These are phyloP conservation scores for Musca vetustissima DNA, from an alignment of 1,140 invertebrate genomes.

Conservation along the genomic window DNA sequence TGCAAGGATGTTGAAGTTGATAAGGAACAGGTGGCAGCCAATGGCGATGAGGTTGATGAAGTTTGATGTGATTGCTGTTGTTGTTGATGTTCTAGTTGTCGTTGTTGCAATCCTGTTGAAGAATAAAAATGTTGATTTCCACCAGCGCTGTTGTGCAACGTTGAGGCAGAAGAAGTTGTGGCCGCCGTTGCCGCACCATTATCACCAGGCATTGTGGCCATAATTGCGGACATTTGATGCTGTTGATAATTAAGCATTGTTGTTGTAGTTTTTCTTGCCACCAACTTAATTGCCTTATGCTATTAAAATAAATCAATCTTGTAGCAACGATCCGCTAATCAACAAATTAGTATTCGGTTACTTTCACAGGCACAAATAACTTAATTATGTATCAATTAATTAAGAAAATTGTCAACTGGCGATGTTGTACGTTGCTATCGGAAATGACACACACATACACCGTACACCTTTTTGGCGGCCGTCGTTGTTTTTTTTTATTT, in stretches of 20 bases:
- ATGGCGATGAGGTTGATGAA: not conserved
- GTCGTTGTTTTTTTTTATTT: too few species aligned
- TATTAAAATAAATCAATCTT: too few species aligned
- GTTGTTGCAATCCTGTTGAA: slow-evolving; percentile 1
- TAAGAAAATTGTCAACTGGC: slow-evolving; percentile 28
- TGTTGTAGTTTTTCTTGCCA: slow-evolving; percentile 15
- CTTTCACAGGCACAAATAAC: slow-evolving; percentile 16
- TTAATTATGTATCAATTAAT: slow-evolving; percentile 32
- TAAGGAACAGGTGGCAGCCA: not conserved
- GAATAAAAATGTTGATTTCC: slow-evolving; percentile 21
- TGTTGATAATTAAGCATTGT: slow-evolving; percentile 9
- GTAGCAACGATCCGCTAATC: not conserved
- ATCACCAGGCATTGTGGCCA: slow-evolving; percentile 8
- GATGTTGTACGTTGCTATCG: slow-evolving; percentile 25
- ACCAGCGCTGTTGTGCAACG: slow-evolving; percentile 4
- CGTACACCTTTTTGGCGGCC: too few species aligned
- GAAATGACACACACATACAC: slow-evolving; percentile 10
- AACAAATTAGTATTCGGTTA: slow-evolving; percentile 10
- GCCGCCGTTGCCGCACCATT: not conserved
- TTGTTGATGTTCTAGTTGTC: not conserved
- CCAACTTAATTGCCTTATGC: too few species aligned
- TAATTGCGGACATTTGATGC: slow-evolving; percentile 23
- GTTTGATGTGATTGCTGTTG: slow-evolving; percentile 1
- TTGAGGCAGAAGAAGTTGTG: not conserved
- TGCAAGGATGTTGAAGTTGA: not conserved